Conservation (phyloP, 1,140 invertebrate genomes). For the Eumeta japonica region DNA sequence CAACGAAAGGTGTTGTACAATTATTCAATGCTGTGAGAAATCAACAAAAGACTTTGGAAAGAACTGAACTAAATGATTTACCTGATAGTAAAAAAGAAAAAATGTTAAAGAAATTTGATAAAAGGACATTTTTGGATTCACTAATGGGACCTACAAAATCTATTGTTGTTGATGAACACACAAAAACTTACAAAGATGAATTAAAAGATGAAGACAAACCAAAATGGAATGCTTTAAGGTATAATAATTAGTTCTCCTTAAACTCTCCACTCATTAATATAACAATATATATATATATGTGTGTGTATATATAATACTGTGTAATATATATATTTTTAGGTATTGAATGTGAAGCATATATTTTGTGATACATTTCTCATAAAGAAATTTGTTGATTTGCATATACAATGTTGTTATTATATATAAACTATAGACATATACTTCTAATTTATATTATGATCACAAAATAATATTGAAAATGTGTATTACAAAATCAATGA, state of each 20-base stretch:
- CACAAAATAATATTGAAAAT: no score
- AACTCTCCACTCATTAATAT: no score
- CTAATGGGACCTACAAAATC: slow-evolving; percentile 73
- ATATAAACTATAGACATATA: no score
- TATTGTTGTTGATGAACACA: slow-evolving; percentile 56
- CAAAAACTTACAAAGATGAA: slow-evolving; percentile 50
- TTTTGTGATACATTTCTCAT: no score
- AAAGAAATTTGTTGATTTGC: no score
- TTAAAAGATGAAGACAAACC: slow-evolving; percentile 44
- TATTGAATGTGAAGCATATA: no score
- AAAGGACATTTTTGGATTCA: slow-evolving; percentile 78
- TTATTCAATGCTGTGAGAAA: slow-evolving; percentile 86
- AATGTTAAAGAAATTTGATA: slow-evolving; percentile 78
- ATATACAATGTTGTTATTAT: no score
- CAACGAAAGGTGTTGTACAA: slow-evolving; percentile 88
- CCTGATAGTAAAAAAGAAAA: slow-evolving; percentile 80
- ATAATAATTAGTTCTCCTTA: slow-evolving; percentile 7
- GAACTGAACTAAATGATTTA: slow-evolving; percentile 71
- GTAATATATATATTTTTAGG: no score
- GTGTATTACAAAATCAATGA: no score
- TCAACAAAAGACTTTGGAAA: slow-evolving; percentile 77
- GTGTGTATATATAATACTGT: no score
- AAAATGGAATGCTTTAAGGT: slow-evolving; percentile 61
- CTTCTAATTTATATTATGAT: no score
- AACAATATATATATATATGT: no score